A percentile compares a stretch with the other conserved stretches of the same genome.
phyloP scores from a whole-genome alignment of 2,797 vertebrate species.

The Phyllotis vaccarum region DNA sequence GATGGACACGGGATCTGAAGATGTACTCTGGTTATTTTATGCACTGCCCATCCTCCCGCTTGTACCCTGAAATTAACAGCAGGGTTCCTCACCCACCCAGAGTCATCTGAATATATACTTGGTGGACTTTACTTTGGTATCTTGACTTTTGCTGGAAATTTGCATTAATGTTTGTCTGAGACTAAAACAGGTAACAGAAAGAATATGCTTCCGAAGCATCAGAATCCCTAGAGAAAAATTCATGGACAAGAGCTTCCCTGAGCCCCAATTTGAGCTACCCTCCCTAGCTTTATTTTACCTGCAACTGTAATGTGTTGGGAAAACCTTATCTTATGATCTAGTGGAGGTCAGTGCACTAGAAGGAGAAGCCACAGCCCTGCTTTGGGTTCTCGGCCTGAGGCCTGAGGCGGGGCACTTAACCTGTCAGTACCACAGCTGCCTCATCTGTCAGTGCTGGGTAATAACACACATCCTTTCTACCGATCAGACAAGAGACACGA shows the following conservation, averaged over 20 bases:
- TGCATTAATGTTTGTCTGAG: slow-evolving; percentile 29
- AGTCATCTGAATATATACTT: slow-evolving; percentile 51
- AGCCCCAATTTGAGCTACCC: not conserved
- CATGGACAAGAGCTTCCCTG: not conserved
- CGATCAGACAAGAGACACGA: slow-evolving; percentile 34
- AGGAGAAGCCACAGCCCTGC: not conserved
- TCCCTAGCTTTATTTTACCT: slow-evolving; percentile 19
- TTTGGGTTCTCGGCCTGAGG: slow-evolving; percentile 60
- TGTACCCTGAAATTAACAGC: slow-evolving; percentile 53
- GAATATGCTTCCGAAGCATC: slow-evolving; percentile 42
- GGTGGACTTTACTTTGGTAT: slow-evolving; percentile 66
- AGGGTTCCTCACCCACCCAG: slow-evolving; percentile 63
- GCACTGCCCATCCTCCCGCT: not conserved
- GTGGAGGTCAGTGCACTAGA: not conserved
- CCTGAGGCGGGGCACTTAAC: slow-evolving; percentile 73
- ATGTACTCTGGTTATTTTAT: slow-evolving; percentile 82
- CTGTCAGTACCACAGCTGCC: slow-evolving; percentile 62
- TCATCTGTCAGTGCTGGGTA: slow-evolving; percentile 77
- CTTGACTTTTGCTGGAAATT: slow-evolving; percentile 67
- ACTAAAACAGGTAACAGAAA: not conserved
- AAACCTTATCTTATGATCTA: slow-evolving; percentile 11
- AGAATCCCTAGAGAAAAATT: not conserved
- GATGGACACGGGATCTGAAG: slow-evolving; percentile 90
- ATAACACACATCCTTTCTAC: slow-evolving; percentile 70
- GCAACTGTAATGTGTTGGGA: slow-evolving; percentile 18